Percentiles rank a stretch among this genome's conserved stretches.
phyloP scores from a whole-genome alignment of 2,888 invertebrate species.

The Chirona hameri region DNA sequence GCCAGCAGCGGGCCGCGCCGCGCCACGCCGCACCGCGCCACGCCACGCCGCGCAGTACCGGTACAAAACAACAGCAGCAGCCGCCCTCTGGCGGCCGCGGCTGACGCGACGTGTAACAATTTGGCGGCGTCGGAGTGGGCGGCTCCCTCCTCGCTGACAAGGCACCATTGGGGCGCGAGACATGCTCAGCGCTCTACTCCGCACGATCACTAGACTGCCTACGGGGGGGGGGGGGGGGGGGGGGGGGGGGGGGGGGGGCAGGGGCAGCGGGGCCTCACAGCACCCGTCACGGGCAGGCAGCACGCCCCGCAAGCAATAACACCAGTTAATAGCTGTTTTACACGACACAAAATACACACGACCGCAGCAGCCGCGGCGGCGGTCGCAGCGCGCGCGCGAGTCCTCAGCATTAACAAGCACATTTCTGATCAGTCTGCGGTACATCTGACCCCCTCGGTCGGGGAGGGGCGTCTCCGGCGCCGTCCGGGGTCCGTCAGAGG shows the following conservation, averaged over 20 bases:
- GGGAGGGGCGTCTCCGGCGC: not conserved
- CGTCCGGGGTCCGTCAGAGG: not conserved
- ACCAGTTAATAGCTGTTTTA: constrained; percentile 12
- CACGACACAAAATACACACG: constrained; percentile 7
- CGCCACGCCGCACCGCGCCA: no score
- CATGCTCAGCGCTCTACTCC: not conserved
- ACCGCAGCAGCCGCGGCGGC: no score
- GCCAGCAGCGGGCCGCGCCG: not conserved
- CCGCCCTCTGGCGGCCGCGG: not conserved
- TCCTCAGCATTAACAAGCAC: not conserved
- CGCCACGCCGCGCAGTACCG: not conserved
- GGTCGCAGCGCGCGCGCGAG: no score
- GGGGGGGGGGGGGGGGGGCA: no score
- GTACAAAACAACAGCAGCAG: not conserved
- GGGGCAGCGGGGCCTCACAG: not conserved
- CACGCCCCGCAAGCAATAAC: not conserved
- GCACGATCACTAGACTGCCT: not conserved
- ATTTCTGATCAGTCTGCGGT: not conserved
- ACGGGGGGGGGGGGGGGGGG: not conserved
- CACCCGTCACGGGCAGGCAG: not conserved
- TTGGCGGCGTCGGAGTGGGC: not conserved
- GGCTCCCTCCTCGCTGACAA: not conserved
- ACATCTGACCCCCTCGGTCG: not conserved
- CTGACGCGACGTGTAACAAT: not conserved
- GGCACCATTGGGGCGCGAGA: not conserved